Evolutionary conservation across 2,797 vertebrate genomes (phyloP).

Genomic region (Salarias fasciatus): DNA sequence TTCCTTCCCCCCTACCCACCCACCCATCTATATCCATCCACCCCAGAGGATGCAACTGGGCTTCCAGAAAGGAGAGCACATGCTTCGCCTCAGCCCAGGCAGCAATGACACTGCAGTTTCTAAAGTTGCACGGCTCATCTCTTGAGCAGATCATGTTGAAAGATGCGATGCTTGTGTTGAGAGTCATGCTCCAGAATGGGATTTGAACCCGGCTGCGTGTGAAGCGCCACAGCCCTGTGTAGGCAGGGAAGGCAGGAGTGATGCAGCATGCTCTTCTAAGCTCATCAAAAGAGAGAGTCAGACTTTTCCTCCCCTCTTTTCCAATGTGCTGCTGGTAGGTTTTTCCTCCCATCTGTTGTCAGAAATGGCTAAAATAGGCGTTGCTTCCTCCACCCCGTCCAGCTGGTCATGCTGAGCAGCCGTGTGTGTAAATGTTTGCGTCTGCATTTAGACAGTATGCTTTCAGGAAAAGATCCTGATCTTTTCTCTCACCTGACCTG

Average conservation of each 20-base stretch:
- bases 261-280: conserved; percentile 53
- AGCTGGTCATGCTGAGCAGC: conserved; percentile 83
- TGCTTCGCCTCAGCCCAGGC: conserved; percentile 39
- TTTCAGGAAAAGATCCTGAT: conserved; percentile 47
- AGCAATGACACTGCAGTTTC: conserved; percentile 75
- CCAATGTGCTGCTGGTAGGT: conserved; percentile 41
- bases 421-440: conserved; percentile 51
- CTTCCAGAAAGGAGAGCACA: conserved; percentile 43
- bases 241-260: conserved; percentile 59
- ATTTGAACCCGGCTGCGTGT: conserved; percentile 25
- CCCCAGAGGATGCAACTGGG: conserved; percentile 19
- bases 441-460: conserved; percentile 42
- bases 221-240: conserved; percentile 58
- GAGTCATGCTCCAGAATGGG: not conserved
- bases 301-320: conserved; percentile 50
- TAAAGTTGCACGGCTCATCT: conserved; percentile 56
- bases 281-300: conserved; percentile 37
- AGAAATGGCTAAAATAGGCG: conserved; percentile 86
- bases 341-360: conserved; percentile 85
- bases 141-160: not conserved
- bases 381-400: conserved; percentile 78
- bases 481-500: conserved; percentile 45
- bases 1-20: no score
- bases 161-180: not conserved
- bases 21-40: conserved; percentile 37